Percentiles rank a stretch among this genome's conserved stretches.
Conservation (phyloP, 30 jellyfish, hydroid and myxozoan species). For the Calvadosia cruxmelitensis region DNA sequence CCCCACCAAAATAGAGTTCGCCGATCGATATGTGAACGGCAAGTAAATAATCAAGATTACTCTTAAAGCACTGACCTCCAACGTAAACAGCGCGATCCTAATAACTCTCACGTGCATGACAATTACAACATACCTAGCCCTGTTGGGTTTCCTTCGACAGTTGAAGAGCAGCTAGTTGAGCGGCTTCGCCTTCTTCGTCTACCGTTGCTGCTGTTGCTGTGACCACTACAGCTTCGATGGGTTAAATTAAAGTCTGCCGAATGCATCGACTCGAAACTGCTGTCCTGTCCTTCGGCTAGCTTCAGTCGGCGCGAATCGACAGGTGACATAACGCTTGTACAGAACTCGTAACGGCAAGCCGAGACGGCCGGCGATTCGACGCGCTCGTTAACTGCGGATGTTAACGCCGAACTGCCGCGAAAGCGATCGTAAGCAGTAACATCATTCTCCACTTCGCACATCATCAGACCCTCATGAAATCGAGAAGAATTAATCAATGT, state of each 20-base stretch:
- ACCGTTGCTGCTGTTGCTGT: not conserved
- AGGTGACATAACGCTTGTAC: not conserved
- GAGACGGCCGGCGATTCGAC: not conserved
- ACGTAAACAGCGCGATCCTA: too few species aligned
- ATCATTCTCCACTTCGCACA: constrained; percentile 1
- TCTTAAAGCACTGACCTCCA: too few species aligned
- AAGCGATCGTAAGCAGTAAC: not conserved
- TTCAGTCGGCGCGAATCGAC: not conserved
- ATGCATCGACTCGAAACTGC: not conserved
- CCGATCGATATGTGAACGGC: too few species aligned
- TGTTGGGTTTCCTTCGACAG: not conserved
- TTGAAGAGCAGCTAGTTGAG: not conserved
- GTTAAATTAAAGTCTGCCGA: not conserved
- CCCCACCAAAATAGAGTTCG: too few species aligned
- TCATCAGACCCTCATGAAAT: too few species aligned
- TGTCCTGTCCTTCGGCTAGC: not conserved
- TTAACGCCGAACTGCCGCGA: not conserved
- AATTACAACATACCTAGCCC: too few species aligned
- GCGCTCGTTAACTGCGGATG: not conserved
- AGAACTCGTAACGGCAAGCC: not conserved
- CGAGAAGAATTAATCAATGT: too few species aligned
- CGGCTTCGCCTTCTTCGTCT: not conserved
- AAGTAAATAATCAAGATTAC: too few species aligned
- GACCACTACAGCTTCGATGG: not conserved
- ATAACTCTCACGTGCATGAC: too few species aligned